These are phyloP conservation scores for Heliconius melpomene DNA, from an alignment of 1,140 invertebrate genomes.

Conservation along the genomic window DNA sequence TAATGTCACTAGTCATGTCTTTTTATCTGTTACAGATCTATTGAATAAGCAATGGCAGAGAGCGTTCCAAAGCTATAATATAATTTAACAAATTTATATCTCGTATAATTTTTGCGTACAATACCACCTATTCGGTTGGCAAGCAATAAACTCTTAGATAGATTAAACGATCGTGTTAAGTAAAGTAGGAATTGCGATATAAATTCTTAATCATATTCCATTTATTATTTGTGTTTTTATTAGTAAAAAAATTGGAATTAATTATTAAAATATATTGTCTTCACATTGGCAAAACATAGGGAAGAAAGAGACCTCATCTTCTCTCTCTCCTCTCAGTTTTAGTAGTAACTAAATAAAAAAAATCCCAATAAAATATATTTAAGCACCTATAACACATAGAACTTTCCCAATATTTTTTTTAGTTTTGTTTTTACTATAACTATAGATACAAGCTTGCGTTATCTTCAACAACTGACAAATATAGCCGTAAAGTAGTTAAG, in stretches of 20 bases:
- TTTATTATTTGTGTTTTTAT: neutral
- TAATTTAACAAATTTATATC: conserved; percentile 42
- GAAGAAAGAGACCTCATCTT: too few relatives aligned
- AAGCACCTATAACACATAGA: too few relatives aligned
- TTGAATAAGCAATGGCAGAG: conserved; percentile 42
- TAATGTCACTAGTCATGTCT: conserved; percentile 44
- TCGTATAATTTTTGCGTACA: conserved; percentile 35
- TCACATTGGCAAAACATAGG: too few relatives aligned
- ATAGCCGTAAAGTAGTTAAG: neutral
- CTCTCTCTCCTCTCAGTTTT: too few relatives aligned
- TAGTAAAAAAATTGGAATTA: neutral
- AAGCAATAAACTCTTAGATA: conserved; percentile 18
- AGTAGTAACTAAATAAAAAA: too few relatives aligned
- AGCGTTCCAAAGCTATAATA: conserved; percentile 25
- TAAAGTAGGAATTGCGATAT: neutral
- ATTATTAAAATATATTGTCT: neutral
- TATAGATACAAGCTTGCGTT: neutral
- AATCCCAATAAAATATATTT: too few relatives aligned
- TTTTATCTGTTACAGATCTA: conserved; percentile 44
- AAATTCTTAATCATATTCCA: neutral
- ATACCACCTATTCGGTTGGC: conserved; percentile 25
- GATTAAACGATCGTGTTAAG: neutral
- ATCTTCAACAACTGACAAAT: neutral
- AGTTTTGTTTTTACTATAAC: too few relatives aligned
- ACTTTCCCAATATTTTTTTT: too few relatives aligned